Evolutionary conservation across 2,113 vertebrate species (phyloP), one percentile per base, ranked within the genome.

Genomic region (Caranx ignobilis): DNA sequence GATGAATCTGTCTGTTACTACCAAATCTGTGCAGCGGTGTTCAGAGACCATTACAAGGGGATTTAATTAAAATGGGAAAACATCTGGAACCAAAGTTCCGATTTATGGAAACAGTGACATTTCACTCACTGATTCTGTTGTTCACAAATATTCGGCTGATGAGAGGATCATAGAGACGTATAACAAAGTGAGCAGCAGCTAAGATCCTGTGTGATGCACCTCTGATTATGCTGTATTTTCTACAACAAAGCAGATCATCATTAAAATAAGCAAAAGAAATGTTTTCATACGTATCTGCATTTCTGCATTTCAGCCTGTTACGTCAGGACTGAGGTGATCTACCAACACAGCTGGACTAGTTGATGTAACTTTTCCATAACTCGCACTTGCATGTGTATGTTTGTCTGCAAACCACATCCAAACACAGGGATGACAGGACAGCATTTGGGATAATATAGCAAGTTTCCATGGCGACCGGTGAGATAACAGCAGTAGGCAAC

Each of bases 381-480:
- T 5, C 7, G 3, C 7, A 7, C 3, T 4, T 37, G 35, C 7
- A 7, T 37, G 35, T 37, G 35, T 37, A 8, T 50, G 8, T n/a
- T 4, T 37, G 35, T 37, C 4, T 37, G 35, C 7, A 7, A 1
- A n/a, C 16, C 11, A 45, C 10, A 21, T 26, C 3, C 13, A 31
- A 45, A 64, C 61, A 26, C 62, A 65, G 41, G 6, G 11, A 65
- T 15, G 32, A 16, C 12, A 60, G 26, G 18, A 55, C 11, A 68
- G 80, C 70, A 77, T 47, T 71, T 79, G 39, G 11, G 26, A 62
- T 68, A 32, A 56, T n/a, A 21, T 6, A 45, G 35, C 18, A 66
- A 18, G 77, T 86, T 81, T 68, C 71, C 48, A 5, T 88, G 77
- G 85, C 35, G 60, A 92, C 61, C 34, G 56, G 55, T 1, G 81